These are phyloP conservation scores for Abramis brama DNA, from an alignment of 2,113 vertebrate species.

Conservation along the genomic window DNA sequence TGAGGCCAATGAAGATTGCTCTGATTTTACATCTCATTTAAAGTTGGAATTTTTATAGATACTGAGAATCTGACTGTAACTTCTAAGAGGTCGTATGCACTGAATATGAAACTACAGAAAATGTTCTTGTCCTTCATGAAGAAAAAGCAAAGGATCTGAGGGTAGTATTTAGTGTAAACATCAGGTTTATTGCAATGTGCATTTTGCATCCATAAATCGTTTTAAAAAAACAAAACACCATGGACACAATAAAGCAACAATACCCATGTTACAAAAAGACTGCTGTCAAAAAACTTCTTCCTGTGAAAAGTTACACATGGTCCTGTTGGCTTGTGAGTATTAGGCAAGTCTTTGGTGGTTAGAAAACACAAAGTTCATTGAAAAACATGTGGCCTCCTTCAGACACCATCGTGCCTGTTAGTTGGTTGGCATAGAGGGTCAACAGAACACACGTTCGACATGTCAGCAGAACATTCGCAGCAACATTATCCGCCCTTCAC, in stretches of 20 bases:
- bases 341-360: constrained; percentile 77
- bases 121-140: not conserved
- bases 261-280: constrained; percentile 62
- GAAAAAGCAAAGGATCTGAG: constrained; percentile 10
- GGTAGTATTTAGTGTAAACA: constrained; percentile 75
- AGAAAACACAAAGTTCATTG: constrained; percentile 62
- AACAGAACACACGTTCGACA: constrained; percentile 48
- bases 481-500: constrained; percentile 50
- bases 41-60: not conserved
- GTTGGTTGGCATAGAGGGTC: constrained; percentile 61
- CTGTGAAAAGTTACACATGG: constrained; percentile 74
- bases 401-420: constrained; percentile 70
- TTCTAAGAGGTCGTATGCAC: not conserved
- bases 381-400: constrained; percentile 61
- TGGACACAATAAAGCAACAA: constrained; percentile 78
- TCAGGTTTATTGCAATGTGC: constrained; percentile 83
- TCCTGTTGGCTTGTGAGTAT: constrained; percentile 68
- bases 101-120: not conserved
- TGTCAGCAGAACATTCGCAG: constrained; percentile 71
- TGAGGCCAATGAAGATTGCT: not conserved
- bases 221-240: constrained; percentile 59
- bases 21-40: not conserved
- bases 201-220: constrained; percentile 77
- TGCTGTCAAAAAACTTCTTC: constrained; percentile 66
- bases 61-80: not conserved